phyloP scores from a whole-genome alignment of 2,797 vertebrate species.

The Sebastes hubbsi region DNA sequence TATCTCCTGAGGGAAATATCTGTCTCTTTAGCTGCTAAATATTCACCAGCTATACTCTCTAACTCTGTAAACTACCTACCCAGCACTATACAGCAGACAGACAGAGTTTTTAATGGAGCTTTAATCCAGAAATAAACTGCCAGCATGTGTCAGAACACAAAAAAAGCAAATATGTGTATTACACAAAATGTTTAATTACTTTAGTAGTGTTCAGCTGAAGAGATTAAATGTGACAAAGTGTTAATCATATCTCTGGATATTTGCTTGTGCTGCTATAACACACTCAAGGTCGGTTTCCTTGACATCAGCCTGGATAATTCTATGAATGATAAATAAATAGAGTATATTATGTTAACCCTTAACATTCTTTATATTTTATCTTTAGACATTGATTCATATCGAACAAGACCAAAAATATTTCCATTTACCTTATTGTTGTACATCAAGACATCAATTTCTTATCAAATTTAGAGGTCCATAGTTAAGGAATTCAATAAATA shows the following conservation, averaged over 20 bases:
- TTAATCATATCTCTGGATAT: not conserved
- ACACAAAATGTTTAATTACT: not conserved
- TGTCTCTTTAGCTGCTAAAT: not conserved
- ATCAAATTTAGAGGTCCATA: too few species aligned
- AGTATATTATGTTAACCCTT: not conserved
- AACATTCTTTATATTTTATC: too few species aligned
- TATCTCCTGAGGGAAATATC: not conserved
- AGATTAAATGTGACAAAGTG: not conserved
- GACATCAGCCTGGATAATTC: not conserved
- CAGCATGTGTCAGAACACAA: not conserved
- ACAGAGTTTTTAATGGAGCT: too few species aligned
- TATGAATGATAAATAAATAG: not conserved
- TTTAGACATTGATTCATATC: too few species aligned
- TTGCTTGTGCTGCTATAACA: not conserved
- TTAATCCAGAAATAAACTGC: not conserved
- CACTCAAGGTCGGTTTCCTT: not conserved
- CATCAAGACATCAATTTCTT: too few species aligned
- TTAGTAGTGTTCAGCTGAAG: not conserved
- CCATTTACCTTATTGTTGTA: too few species aligned
- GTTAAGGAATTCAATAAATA: too few species aligned
- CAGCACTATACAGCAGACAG: too few species aligned
- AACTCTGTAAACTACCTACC: too few species aligned
- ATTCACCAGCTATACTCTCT: not conserved
- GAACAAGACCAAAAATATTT: too few species aligned
- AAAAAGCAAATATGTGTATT: not conserved